Percentiles rank a stretch among this genome's conserved stretches.
phyloP scores from a whole-genome alignment of 2,888 invertebrate species.

The Ellobium chinense region DNA sequence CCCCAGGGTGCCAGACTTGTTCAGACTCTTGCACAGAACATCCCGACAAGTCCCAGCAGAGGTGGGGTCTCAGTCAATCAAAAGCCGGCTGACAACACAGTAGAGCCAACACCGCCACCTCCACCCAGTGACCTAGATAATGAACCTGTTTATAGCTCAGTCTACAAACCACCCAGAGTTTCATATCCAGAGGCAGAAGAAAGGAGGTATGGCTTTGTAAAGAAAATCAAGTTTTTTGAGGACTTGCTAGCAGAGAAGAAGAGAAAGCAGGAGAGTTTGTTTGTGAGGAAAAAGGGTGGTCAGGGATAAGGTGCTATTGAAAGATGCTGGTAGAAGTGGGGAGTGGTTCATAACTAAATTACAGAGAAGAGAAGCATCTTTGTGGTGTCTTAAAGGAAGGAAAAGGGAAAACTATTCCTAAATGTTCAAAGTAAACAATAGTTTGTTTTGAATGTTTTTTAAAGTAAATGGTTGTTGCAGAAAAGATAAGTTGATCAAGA shows the following conservation, averaged over 20 bases:
- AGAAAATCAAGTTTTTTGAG: not conserved
- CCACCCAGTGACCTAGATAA: not conserved
- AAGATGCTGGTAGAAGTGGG: too few species aligned
- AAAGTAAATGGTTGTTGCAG: too few species aligned
- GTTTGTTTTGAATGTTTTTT: too few species aligned
- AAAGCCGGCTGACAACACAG: not conserved
- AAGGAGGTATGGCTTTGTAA: constrained; percentile 30
- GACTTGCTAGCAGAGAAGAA: constrained; percentile 7
- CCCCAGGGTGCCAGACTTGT: not conserved
- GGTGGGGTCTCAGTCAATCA: not conserved
- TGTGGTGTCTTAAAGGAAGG: too few species aligned
- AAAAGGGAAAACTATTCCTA: too few species aligned
- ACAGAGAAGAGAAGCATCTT: too few species aligned
- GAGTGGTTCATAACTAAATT: too few species aligned
- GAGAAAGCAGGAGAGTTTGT: not conserved
- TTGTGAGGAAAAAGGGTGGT: too few species aligned
- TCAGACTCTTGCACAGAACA: not conserved
- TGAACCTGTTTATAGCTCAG: constrained; percentile 17
- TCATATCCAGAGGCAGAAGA: not conserved
- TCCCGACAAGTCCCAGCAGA: not conserved
- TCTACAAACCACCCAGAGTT: not conserved
- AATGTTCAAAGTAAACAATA: too few species aligned
- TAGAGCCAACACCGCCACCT: not conserved
- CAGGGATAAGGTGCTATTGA: too few species aligned
- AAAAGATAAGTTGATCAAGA: too few species aligned